phyloP scores from a whole-genome alignment of 2,797 vertebrate species.

The Buphagus erythrorhynchus region DNA sequence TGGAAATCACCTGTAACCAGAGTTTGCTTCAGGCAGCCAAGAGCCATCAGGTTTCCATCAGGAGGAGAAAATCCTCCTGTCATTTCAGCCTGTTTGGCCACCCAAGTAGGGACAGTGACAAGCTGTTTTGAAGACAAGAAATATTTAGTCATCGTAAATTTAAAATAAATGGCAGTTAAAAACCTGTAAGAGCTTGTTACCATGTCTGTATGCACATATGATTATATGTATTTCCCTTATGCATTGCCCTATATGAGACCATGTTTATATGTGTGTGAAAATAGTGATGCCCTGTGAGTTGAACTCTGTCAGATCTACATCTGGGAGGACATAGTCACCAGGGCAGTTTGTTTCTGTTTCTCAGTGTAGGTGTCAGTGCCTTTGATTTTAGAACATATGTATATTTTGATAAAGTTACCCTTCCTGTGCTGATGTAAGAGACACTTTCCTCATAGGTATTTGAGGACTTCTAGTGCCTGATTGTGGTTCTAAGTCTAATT shows the following conservation, averaged over 20 bases:
- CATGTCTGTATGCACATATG: neutral
- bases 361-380: neutral
- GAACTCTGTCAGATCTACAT: neutral
- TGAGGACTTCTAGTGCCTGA: neutral
- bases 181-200: neutral
- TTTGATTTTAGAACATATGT: neutral
- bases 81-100: neutral
- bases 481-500: neutral
- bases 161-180: neutral
- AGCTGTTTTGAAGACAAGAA: neutral
- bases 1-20: neutral
- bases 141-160: neutral
- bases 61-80: neutral
- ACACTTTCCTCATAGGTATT: neutral
- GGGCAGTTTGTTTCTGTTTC: neutral
- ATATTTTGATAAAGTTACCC: neutral
- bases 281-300: neutral
- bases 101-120: neutral
- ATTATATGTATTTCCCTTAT: neutral
- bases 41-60: neutral
- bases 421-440: neutral
- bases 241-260: neutral
- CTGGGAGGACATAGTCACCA: neutral
- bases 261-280: neutral
- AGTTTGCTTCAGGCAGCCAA: neutral